Base-by-base conservation (phyloP, 2,113 vertebrate species). In the Ramphastos sulfuratus region DNA sequence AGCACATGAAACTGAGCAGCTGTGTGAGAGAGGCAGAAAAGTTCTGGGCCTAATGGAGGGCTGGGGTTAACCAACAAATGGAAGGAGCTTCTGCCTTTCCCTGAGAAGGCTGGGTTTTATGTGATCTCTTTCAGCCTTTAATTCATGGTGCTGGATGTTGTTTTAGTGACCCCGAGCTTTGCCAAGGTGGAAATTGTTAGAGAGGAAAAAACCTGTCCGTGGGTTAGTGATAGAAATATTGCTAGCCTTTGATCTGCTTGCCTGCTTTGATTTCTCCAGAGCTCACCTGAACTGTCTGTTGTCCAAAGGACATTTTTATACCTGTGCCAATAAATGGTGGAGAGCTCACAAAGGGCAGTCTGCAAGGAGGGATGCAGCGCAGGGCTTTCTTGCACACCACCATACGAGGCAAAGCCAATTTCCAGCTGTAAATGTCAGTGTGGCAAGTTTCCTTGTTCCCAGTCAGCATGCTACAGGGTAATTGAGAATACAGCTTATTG, bases 401-500 rank as follows among this genome's bases (percentile, higher is more conserved):
- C 2, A 7, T 77, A 72, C 39, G 39, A 10, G 66, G 92, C 77
- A 96, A 92, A 92, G 58, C 65, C 85, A 84, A 85, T 94, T 93
- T 94, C 88, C 66, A 88, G 81, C 77, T 82, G 72, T 86, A 72
- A 86, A 67, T 83, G 73, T 90, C 87, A 90, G 73, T 19, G 13
- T 94, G 70, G 87, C 82, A 92, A 85, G 79, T 80, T 60, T 46
- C 76, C 92, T 83, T 92, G 82, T 92, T 91, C 75, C 82, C 84
- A 87, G 82, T 33, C 85, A 88, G 87, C 15, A 3, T 79, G 85
- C 95, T 96, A 75, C 91, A 72, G 85, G 73, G 82, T 94, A 85
- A 94, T 55, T 91, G 91, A 92, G 93, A 93, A 86, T 70, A 90
- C 28, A 80, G 93, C 56, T 94, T 94, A 94, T 93, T 92, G 88